Evolutionary conservation across 2,888 invertebrate genomes (phyloP), one percentile per base, ranked within the genome.

Genomic region (Acrobasis repandana): DNA sequence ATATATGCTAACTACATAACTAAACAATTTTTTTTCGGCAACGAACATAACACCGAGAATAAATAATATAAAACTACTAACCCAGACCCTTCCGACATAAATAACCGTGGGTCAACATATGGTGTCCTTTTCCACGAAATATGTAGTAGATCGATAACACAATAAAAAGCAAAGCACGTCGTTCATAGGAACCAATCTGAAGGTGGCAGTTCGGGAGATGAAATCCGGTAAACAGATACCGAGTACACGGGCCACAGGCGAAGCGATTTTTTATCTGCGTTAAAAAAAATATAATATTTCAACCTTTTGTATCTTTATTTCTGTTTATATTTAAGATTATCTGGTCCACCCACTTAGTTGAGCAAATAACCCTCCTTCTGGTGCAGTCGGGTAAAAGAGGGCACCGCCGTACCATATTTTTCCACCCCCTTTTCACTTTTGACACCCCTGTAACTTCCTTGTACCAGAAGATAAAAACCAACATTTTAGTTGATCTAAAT

Each of bases 181-280:
- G 59, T 63, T 47, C 54, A 62, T 60, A 47, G 52, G 43, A 64
- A 60, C 66, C 63, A 64, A 62, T 63, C 60, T 33, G 61, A n/a
- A 49, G 60, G 61, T 60, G 52, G 60, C 50, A 58, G 63, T 63
- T 60, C 58, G 20, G 50, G 28, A 63, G 63, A 68, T 65, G 66
- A 67, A 68, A 67, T 68, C 63, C 62, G 63, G 63, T 65, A 61
- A 65, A 54, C 62, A 61, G 54, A 38, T 54, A 62, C 36, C 36
- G 38, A 38, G 16, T 38, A n/a, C 36, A 18, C 18, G 16, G 20
- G 54, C 54, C 20, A 54, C 0, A 1, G 38, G 9, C 38, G 1
- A 6, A 54, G 54, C 36, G 54, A 20, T 14, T 18, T 38, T 14
- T 5, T 8, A 28, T 2, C 20, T 20, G 20, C 20, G 20, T 20